phyloP scores from a whole-genome alignment of 92 coral and sea anemone species.

The Paramuricea clavata region DNA sequence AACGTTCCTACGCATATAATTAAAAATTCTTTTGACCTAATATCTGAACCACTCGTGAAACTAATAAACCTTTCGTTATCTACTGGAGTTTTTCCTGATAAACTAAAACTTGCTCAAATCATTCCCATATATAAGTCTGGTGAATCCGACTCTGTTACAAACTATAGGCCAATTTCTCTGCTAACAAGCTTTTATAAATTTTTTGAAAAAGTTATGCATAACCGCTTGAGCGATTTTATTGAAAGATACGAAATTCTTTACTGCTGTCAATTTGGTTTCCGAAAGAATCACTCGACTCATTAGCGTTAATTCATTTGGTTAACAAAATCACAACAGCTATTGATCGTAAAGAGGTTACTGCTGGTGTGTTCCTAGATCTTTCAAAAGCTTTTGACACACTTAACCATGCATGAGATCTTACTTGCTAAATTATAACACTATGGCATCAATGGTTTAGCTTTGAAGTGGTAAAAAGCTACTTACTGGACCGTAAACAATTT shows the following conservation, averaged over 20 bases:
- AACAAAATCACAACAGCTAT: slow-evolving; percentile 51
- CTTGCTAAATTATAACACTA: slow-evolving; percentile 9
- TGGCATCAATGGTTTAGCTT: slow-evolving; percentile 36
- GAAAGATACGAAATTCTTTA: slow-evolving; percentile 29
- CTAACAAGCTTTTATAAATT: slow-evolving; percentile 43
- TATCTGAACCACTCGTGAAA: slow-evolving; percentile 34
- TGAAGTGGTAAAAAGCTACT: slow-evolving; percentile 52
- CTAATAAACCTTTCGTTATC: slow-evolving; percentile 42
- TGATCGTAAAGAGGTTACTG: slow-evolving; percentile 61
- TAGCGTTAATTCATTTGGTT: slow-evolving; percentile 39
- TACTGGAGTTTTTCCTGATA: slow-evolving; percentile 54
- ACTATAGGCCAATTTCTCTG: slow-evolving; percentile 54
- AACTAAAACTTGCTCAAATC: slow-evolving; percentile 56
- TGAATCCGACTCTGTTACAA: slow-evolving; percentile 37
- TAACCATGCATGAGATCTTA: slow-evolving; percentile 21
- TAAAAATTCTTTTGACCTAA: slow-evolving; percentile 33
- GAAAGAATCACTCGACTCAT: slow-evolving; percentile 49
- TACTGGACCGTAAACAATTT: slow-evolving; percentile 44
- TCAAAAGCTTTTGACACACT: slow-evolving; percentile 53
- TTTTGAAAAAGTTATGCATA: slow-evolving; percentile 52
- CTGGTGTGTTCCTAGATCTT: slow-evolving; percentile 43
- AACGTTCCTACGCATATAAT: slow-evolving; percentile 5
- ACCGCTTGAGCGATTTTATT: slow-evolving; percentile 44
- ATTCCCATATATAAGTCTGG: slow-evolving; percentile 53
- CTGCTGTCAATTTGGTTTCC: slow-evolving; percentile 59